These are phyloP conservation scores for Hyperoodon ampullatus DNA, from an alignment of 2,113 vertebrate species.

Conservation along the genomic window DNA sequence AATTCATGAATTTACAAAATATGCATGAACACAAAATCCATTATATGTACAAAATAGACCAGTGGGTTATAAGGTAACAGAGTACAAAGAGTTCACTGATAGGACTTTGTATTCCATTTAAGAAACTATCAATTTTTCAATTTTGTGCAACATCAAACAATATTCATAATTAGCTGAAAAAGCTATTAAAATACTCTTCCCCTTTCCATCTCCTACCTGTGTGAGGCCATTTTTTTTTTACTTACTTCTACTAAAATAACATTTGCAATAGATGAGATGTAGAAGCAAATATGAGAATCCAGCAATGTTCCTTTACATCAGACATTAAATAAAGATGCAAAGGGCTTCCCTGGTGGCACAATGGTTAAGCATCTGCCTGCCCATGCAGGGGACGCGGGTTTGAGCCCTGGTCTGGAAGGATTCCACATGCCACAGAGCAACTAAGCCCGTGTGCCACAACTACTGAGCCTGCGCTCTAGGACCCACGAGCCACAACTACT, in stretches of 20 bases:
- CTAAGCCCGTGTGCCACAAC: too few species aligned
- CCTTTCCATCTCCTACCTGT: not conserved
- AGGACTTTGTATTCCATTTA: not conserved
- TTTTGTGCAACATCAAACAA: not conserved
- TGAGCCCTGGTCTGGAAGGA: too few species aligned
- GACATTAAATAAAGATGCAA: not conserved
- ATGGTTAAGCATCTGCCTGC: too few species aligned
- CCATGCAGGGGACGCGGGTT: too few species aligned
- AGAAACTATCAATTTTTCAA: not conserved
- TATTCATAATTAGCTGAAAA: not conserved
- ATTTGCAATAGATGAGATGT: not conserved
- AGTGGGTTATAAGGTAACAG: not conserved
- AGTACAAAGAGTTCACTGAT: not conserved
- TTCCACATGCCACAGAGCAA: too few species aligned
- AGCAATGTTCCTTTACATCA: not conserved
- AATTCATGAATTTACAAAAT: not conserved
- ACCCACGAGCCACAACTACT: too few species aligned
- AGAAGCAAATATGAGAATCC: not conserved
- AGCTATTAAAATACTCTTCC: not conserved
- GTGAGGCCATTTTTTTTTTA: not conserved
- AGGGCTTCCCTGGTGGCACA: not conserved
- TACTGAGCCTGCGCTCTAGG: too few species aligned
- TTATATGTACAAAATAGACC: not conserved
- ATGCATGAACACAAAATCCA: not conserved
- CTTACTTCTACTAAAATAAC: not conserved